These are phyloP conservation scores for Coelinius sp. DNA, from an alignment of 2,888 invertebrate species.

Conservation along the genomic window DNA sequence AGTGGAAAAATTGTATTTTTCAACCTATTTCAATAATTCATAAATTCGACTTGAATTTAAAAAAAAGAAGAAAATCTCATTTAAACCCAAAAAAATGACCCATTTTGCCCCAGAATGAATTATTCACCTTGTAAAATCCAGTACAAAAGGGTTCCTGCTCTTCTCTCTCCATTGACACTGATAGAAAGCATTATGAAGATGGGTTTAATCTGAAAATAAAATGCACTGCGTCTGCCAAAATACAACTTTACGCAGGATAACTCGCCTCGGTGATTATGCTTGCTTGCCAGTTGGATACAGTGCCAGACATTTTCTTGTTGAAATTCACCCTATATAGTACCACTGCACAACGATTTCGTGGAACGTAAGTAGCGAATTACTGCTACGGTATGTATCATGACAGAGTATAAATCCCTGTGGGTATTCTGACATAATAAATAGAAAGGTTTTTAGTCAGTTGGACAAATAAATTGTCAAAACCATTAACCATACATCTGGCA, in stretches of 20 bases:
- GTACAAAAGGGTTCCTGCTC: too few species aligned
- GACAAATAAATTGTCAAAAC: neutral
- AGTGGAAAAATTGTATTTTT: too few species aligned
- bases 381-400: constrained; percentile 19
- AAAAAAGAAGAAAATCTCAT: too few species aligned
- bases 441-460: neutral
- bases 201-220: constrained; percentile 27
- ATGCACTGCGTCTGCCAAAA: constrained; percentile 40
- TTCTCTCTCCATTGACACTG: constrained; percentile 40
- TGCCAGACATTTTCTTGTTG: constrained; percentile 52
- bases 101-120: too few species aligned
- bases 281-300: constrained; percentile 60
- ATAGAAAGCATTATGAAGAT: constrained; percentile 29
- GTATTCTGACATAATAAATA: neutral
- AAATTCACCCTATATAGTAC: neutral
- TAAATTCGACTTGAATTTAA: too few species aligned
- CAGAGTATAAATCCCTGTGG: constrained; percentile 4
- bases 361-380: constrained; percentile 32
- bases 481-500: neutral
- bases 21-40: too few species aligned
- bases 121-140: too few species aligned
- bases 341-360: neutral
- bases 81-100: too few species aligned
- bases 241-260: constrained; percentile 52
- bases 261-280: constrained; percentile 59